These are phyloP conservation scores for Platygyra sinensis DNA, from an alignment of 64 coral and sea anemone genomes.

Conservation along the genomic window DNA sequence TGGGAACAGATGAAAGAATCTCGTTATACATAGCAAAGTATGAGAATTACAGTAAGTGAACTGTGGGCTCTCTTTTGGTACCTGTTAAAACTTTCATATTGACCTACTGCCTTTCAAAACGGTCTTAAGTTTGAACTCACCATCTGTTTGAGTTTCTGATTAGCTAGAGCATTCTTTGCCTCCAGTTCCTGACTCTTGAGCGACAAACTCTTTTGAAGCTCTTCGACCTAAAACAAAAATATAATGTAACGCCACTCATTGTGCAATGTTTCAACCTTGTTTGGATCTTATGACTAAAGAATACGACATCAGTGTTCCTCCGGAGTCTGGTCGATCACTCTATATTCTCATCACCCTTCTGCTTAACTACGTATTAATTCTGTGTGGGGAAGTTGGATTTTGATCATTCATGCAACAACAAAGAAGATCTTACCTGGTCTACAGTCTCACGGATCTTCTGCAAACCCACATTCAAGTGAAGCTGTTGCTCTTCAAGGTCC, in stretches of 20 bases:
- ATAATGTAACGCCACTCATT: background rate
- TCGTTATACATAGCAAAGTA: no score
- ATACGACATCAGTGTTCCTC: no score
- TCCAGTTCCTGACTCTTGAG: slow-evolving; percentile 98
- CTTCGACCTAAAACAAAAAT: slow-evolving; percentile 74
- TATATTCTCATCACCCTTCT: no score
- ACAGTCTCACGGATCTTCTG: slow-evolving; percentile 98
- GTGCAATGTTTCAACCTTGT: no score
- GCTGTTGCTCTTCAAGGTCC: slow-evolving; percentile 97
- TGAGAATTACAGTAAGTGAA: no score
- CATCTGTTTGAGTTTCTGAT: slow-evolving; percentile 99
- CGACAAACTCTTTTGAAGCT: slow-evolving; percentile 94
- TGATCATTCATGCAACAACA: background rate
- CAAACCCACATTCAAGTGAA: slow-evolving; percentile 95
- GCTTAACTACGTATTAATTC: no score
- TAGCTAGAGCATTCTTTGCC: slow-evolving; percentile 96
- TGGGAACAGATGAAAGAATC: background rate
- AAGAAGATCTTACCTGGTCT: slow-evolving; percentile 61
- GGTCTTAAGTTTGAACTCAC: slow-evolving; percentile 17
- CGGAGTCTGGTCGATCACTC: no score
- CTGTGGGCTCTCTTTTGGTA: no score
- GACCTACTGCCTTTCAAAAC: background rate
- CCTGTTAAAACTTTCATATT: no score
- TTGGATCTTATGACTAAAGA: no score
- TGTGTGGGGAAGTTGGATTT: background rate